Evolutionary conservation across 2,113 vertebrate species (phyloP).

Genomic region (Jaculus jaculus): DNA sequence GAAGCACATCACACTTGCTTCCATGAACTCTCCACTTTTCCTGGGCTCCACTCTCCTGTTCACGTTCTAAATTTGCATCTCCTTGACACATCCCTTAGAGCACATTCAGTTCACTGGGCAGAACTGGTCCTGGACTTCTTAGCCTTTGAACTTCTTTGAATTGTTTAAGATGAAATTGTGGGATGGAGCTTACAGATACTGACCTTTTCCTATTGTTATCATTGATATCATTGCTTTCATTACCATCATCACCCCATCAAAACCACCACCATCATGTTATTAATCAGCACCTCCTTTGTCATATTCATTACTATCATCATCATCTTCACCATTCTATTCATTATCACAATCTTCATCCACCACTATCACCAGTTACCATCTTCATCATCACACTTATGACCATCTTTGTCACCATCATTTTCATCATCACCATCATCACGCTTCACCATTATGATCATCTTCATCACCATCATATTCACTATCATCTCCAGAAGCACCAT

Average conservation of each 20-base stretch:
- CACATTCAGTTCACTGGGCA: too few relatives aligned
- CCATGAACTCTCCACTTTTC: background rate
- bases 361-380: background rate
- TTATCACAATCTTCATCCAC: background rate
- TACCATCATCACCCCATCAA: background rate
- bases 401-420: too few relatives aligned
- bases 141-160: background rate
- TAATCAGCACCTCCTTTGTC: background rate
- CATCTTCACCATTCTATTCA: background rate
- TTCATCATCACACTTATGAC: too few relatives aligned
- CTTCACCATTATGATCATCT: background rate
- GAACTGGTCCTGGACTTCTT: too few relatives aligned
- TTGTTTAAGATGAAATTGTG: background rate
- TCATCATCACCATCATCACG: background rate
- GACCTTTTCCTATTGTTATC: background rate
- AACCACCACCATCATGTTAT: background rate
- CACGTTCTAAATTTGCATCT: background rate
- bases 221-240: background rate
- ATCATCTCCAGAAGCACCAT: background rate
- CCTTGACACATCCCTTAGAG: background rate
- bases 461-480: background rate
- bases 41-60: too few relatives aligned
- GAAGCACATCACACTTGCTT: background rate
- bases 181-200: background rate
- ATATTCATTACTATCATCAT: background rate